phyloP scores from a whole-genome alignment of 2,797 vertebrate genomes.

The Rhinoraja longicauda region DNA sequence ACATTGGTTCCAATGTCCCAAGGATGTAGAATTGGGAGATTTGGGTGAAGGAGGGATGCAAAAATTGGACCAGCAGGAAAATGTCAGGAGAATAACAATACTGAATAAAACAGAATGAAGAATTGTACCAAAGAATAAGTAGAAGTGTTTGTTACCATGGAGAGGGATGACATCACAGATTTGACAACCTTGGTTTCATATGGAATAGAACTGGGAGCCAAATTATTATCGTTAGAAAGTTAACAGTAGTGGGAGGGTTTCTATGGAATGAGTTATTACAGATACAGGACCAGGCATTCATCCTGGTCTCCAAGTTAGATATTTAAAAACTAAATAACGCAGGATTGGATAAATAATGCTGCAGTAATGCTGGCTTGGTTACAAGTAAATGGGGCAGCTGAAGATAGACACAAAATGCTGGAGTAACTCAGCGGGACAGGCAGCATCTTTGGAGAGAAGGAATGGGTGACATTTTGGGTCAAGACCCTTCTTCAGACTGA shows the following conservation, averaged over 20 bases:
- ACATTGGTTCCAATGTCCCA: background rate
- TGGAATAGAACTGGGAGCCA: background rate
- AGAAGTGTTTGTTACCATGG: background rate
- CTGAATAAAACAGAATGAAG: background rate
- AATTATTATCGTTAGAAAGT: background rate
- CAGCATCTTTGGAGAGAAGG: too few relatives aligned
- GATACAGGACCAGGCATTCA: background rate
- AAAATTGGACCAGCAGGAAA: background rate
- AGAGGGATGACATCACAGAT: background rate
- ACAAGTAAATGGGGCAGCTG: background rate
- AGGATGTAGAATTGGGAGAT: background rate
- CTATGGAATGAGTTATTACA: background rate
- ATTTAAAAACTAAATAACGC: background rate
- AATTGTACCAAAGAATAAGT: background rate
- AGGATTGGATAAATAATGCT: background rate
- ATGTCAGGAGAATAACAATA: background rate
- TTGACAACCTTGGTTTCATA: background rate
- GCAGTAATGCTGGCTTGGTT: background rate
- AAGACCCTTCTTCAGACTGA: background rate
- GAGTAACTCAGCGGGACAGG: too few relatives aligned
- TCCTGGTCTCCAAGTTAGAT: background rate
- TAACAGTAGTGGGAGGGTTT: background rate
- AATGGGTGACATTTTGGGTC: too few relatives aligned
- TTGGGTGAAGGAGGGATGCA: background rate
- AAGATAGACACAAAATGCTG: too few relatives aligned